Base-by-base conservation (phyloP, 2,797 vertebrate species). In the Knipowitschia caucasica region DNA sequence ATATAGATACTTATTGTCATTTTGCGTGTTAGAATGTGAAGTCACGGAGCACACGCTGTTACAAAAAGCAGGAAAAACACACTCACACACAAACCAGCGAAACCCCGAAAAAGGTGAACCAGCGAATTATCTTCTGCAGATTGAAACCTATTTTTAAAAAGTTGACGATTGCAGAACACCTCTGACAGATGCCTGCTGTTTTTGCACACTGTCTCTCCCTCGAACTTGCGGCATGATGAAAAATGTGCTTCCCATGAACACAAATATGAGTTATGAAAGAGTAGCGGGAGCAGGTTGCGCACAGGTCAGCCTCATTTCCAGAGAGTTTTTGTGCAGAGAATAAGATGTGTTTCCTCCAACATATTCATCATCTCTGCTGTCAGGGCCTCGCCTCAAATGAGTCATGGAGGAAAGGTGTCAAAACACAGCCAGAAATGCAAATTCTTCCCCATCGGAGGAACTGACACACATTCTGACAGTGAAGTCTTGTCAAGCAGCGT, bases 381-480 rank as follows among this genome's bases (percentile, higher is more conserved):
- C 92, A 90, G 84, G 88, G 64, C 80, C 51, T 76, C 89, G 91
- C 90, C 83, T 77, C 87, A 86, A 87, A 82, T 89, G 73, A 84
- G 85, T 83, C 89, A 87, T 56, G 67, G 73, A 82, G 56, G 67
- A 88, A 90, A 92, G 86, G 89, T 94, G 93, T 95, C 93, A 94
- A 91, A 92, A 92, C 86, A 91, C 80, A 88, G 85, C 73, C 84
- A 47, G 89, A 92, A 93, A 92, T 92, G 89, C 91, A 93, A 95
- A 95, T 93, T 53, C 75, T 86, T 65, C 85, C 92, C 89, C 76
- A 89, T 76, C 54, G 89, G 17, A 91, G 90, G 89, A 94, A 90
- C 87, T 93, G 92, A 94, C 92, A 92, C 91, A 87, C 88, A 91
- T 81, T 90, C 84, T 91, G 91, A 96, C 91, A 91, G 83, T 92